Percentiles rank a stretch among this genome's conserved stretches.
Conservation (phyloP, 1,140 invertebrate genomes). For the Nixonia krombeini region DNA sequence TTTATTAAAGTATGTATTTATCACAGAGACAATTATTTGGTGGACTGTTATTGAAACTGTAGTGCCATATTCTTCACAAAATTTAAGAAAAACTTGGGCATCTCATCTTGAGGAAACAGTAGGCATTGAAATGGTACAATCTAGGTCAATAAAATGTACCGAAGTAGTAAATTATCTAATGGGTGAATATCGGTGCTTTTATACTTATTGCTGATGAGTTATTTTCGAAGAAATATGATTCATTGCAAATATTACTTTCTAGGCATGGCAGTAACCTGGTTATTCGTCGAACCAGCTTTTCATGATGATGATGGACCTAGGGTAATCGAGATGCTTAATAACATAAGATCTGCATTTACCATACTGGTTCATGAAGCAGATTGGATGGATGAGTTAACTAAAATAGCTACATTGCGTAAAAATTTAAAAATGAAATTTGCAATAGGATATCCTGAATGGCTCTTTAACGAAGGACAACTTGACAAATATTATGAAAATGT, state of each 20-base stretch:
- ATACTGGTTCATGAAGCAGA: slow-evolving; percentile 49
- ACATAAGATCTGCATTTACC: slow-evolving; percentile 33
- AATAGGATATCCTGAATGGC: slow-evolving; percentile 86
- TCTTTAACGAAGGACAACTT: slow-evolving; percentile 76
- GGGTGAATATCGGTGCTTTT: slow-evolving; percentile 70
- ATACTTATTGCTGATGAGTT: not conserved
- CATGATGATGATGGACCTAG: slow-evolving; percentile 44
- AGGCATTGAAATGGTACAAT: slow-evolving; percentile 61
- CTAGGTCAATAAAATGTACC: slow-evolving; percentile 77
- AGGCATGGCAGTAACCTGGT: slow-evolving; percentile 67
- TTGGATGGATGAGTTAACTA: slow-evolving; percentile 92
- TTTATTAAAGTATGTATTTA: not conserved
- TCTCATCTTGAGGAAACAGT: slow-evolving; percentile 62
- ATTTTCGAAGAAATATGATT: slow-evolving; percentile 8
- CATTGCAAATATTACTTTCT: not conserved
- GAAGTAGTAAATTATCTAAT: slow-evolving; percentile 77
- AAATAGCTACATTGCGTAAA: slow-evolving; percentile 80
- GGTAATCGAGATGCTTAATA: slow-evolving; percentile 50
- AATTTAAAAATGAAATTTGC: slow-evolving; percentile 80
- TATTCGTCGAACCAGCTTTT: slow-evolving; percentile 61
- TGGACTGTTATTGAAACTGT: slow-evolving; percentile 77
- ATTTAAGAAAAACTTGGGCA: slow-evolving; percentile 65
- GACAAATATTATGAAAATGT: slow-evolving; percentile 79
- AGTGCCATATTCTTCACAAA: slow-evolving; percentile 76
- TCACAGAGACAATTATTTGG: slow-evolving; percentile 77